phyloP scores from a whole-genome alignment of 2,113 vertebrate species.

The Xiphorhynchus elegans region DNA sequence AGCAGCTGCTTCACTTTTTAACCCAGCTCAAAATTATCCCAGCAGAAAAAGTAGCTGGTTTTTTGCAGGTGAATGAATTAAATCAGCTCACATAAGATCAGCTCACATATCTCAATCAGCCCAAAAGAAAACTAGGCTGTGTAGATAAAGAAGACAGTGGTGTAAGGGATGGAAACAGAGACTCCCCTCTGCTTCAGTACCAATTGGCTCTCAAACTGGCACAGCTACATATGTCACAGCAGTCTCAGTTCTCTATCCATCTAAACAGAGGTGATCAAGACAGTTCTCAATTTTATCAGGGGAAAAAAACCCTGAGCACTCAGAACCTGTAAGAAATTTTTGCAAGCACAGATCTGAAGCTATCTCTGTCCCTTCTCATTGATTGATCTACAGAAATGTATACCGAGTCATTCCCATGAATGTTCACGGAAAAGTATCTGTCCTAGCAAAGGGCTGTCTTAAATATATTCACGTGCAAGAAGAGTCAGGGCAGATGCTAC shows the following conservation, averaged over 20 bases:
- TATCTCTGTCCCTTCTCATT: neutral
- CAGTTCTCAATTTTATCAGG: neutral
- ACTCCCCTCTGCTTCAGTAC: neutral
- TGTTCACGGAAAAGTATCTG: neutral
- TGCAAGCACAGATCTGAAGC: neutral
- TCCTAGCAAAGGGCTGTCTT: neutral
- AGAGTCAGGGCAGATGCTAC: rapidly evolving
- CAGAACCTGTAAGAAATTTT: neutral
- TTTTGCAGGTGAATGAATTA: neutral
- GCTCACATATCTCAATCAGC: rapidly evolving
- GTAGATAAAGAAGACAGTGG: neutral
- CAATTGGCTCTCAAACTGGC: neutral
- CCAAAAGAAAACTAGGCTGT: neutral
- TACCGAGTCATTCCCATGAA: neutral
- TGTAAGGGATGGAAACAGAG: neutral
- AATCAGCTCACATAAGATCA: neutral
- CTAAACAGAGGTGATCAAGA: neutral
- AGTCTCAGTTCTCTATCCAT: neutral
- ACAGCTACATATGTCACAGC: neutral
- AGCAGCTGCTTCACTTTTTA: neutral
- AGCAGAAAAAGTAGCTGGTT: neutral
- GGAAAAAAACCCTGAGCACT: neutral
- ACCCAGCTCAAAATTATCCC: neutral
- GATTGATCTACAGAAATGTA: neutral
- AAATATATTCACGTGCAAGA: neutral